phyloP scores from a whole-genome alignment of 1,140 invertebrate genomes.

The Lordiphosa collinella region DNA sequence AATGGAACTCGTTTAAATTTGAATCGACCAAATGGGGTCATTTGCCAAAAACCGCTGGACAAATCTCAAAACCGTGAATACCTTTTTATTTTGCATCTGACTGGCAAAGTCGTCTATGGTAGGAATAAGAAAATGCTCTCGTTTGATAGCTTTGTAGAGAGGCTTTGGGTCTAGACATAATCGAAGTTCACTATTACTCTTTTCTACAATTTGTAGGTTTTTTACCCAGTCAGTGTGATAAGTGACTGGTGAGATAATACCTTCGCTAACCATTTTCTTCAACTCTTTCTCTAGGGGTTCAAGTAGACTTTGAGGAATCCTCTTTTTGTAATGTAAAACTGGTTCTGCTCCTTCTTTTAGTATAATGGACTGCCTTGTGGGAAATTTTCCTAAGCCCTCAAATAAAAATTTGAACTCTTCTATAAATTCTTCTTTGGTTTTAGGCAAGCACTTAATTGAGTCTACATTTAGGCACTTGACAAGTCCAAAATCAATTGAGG shows the following conservation, averaged over 20 bases:
- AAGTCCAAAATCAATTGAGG: not conserved
- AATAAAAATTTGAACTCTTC: not conserved
- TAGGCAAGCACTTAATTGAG: not conserved
- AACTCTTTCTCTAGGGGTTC: too few species aligned
- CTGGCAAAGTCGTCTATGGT: not conserved
- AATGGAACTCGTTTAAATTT: too few species aligned
- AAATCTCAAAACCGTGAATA: not conserved
- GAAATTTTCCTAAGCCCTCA: constrained; percentile 1
- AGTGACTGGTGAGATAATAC: too few species aligned
- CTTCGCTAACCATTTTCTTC: too few species aligned
- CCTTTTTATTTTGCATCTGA: not conserved
- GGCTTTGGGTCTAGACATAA: not conserved
- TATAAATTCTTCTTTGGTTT: not conserved
- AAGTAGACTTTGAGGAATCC: not conserved
- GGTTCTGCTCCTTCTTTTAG: not conserved
- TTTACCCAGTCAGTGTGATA: too few species aligned
- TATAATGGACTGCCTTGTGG: not conserved
- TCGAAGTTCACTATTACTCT: too few species aligned
- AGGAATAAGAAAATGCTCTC: not conserved
- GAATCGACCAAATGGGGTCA: not conserved
- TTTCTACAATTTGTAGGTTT: too few species aligned
- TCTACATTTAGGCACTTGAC: not conserved
- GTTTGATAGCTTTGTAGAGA: not conserved
- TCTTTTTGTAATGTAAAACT: not conserved
- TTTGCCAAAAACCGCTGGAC: too few species aligned